Conservation (phyloP, 2,888 invertebrate genomes). For the Orthonychiurus folsomi region DNA sequence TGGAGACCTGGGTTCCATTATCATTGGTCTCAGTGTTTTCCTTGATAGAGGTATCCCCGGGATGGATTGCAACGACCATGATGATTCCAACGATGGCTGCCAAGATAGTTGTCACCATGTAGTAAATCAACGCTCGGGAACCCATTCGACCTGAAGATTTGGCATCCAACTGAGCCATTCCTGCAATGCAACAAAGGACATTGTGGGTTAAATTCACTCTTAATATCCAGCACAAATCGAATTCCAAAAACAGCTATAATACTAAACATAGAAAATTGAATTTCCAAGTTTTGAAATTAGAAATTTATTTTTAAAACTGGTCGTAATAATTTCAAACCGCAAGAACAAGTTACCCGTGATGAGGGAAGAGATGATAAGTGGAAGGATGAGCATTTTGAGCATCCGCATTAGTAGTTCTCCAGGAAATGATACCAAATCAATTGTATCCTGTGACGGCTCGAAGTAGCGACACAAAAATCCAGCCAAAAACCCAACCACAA, state of each 20-base stretch:
- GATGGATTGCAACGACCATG: conserved; percentile 55
- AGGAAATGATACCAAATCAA: conserved; percentile 56
- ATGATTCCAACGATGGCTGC: conserved; percentile 53
- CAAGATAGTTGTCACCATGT: conserved; percentile 56
- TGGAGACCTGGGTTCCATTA: conserved; percentile 46
- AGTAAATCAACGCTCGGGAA: conserved; percentile 54
- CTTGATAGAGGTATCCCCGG: conserved; percentile 51
- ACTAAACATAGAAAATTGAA: not conserved
- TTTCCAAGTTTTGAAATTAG: too few relatives aligned
- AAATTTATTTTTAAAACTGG: too few relatives aligned
- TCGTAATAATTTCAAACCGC: too few relatives aligned
- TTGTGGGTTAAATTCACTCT: not conserved
- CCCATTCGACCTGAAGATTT: conserved; percentile 58
- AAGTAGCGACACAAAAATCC: conserved; percentile 51
- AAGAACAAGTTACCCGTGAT: conserved; percentile 56
- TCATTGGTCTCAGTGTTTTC: not conserved
- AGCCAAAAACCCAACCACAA: conserved; percentile 53
- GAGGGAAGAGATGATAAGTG: conserved; percentile 57
- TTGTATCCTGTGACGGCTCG: conserved; percentile 47
- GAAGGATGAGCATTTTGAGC: conserved; percentile 60
- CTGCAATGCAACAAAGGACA: conserved; percentile 43
- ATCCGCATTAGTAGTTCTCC: conserved; percentile 60
- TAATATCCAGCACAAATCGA: not conserved
- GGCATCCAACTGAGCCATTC: conserved; percentile 58
- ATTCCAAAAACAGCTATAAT: not conserved